Base-by-base conservation (phyloP, 2,113 vertebrate species). In the Pogonocichla stellata region DNA sequence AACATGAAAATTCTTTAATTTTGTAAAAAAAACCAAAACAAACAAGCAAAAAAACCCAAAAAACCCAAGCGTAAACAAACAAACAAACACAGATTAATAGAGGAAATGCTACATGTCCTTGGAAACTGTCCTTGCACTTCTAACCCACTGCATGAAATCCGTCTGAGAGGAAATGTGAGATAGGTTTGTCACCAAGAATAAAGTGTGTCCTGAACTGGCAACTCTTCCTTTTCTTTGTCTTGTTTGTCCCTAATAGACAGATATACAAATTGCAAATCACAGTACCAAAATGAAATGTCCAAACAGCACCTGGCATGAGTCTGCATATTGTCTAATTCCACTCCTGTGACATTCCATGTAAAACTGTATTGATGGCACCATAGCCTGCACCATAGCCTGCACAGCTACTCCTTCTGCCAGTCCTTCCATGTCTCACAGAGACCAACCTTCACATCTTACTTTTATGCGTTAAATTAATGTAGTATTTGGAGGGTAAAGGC, bases 361-460 rank as follows among this genome's bases (percentile, higher is more conserved):
- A 84, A 81, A 66, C 15, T 43, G 18, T 26, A 64, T 7, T 48
- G 17, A 57, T 71, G 53, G 31, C 24, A 34, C 18, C 15, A 8
- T 2, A 29, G 17, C 17, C 5, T 4, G 36, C 24, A n/a, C 19
- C 13, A 7, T 2, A 24, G 17, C 15, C 5, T 3, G 12, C 17
- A 7, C 11, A 85, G 16, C 7, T 50, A 10, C 17, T 79, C 26
- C 40, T 58, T 80, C 33, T 80, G 29, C 28, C n/a, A 38, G 62
- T 33, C 60, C 42, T 69, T 83, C 34, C 2, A 9, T 13, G 11
- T 34, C 73, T 78, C 45, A 60, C 18, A 62, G 25, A 22, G 11
- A 71, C n/a, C 50, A 90, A 5, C 8, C 71, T 67, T 47, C 7
- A 20, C 16, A 43, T 26, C 47, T 67, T 42, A 48, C 23, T 25